Evolutionary conservation across 1,140 invertebrate genomes (phyloP), one percentile per base, ranked within the genome.

Genomic region (Steinernema khuongi): DNA sequence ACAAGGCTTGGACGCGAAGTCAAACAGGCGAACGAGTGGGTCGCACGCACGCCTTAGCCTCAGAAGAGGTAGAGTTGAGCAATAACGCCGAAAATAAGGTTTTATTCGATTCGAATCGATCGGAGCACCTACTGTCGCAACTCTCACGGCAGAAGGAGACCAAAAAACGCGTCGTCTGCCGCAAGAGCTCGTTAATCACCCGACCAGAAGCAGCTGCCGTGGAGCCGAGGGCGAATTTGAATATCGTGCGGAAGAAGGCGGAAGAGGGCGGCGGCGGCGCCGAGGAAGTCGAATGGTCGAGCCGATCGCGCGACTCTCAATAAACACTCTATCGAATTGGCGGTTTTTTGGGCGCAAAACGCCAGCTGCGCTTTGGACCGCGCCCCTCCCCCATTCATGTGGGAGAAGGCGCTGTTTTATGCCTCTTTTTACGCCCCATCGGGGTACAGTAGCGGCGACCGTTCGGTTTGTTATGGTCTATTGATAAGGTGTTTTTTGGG

Each of bases 91-190:
- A n/a, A n/a, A n/a, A n/a, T n/a, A n/a, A n/a, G n/a, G n/a, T n/a
- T n/a, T n/a, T n/a, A n/a, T n/a, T n/a, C n/a, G n/a, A n/a, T n/a
- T n/a, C n/a, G n/a, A n/a, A n/a, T n/a, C n/a, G n/a, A n/a, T n/a
- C n/a, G n/a, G n/a, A n/a, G n/a, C n/a, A n/a, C n/a, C n/a, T n/a
- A n/a, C n/a, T n/a, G n/a, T n/a, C n/a, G n/a, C n/a, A n/a, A n/a
- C 7, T 60, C 26, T 60, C 50, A 22, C 14, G 22, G 11, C 19
- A 11, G 7, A n/a, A 41, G 36, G 36, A 41, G 36, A n/a, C n/a
- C 50, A 60, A 60, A 60, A 60, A 60, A 60, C 22, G 50, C 50
- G 50, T 22, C 19, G 50, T 60, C 50, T 60, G 50, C 50, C 19
- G 11, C 50, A 4, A 11, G 19, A 7, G 22, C 19, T 22, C 14